Base-by-base conservation (phyloP, 2,888 invertebrate genomes). In the Sepioteuthis lessoniana region DNA sequence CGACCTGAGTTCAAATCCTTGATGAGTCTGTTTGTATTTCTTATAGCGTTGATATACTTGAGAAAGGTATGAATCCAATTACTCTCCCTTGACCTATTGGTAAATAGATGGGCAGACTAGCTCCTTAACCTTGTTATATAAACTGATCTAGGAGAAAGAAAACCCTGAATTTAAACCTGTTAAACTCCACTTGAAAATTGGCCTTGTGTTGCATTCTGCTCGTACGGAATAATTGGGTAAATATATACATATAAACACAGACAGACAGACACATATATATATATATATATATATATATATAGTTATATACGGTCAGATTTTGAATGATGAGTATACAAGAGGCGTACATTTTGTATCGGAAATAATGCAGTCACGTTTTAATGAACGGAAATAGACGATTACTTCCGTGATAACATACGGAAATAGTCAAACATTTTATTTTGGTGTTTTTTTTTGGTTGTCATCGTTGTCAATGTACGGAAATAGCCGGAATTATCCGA, bases 381-480 rank as follows among this genome's bases (percentile, higher is more conserved):
- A 76, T 76, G 76, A n/a, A 76, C 76, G 76, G 76, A 76, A 76
- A 76, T 35, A 76, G n/a, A n/a, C 76, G 76, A n/a, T 76, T 76
- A 76, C 76, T 76, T 76, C 76, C 76, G 76, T 76, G 76, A 13
- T 76, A 25, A 76, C 76, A 2, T 2, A 10, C 76, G 76, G 76
- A 76, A 76, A 76, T 76, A 76, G 55, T 55, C 55, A 25, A n/a
- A 35, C n/a, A 76, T 76, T 76, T 76, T 76, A n/a, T 35, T 76
- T 76, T 76, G n/a, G n/a, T 76, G 7, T n/a, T 76, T 76, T 76
- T 76, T 76, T 76, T 76, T n/a, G n/a, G n/a, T 16, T 76, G 76
- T 76, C 76, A 76, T 76, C 76, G n/a, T 76, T 76, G 76, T 76
- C n/a, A 76, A 35, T 76, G 76, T 76, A 76, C n/a, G 76, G 76